Conservation (phyloP, 2,888 invertebrate species). For the Tinea semifulvella region DNA sequence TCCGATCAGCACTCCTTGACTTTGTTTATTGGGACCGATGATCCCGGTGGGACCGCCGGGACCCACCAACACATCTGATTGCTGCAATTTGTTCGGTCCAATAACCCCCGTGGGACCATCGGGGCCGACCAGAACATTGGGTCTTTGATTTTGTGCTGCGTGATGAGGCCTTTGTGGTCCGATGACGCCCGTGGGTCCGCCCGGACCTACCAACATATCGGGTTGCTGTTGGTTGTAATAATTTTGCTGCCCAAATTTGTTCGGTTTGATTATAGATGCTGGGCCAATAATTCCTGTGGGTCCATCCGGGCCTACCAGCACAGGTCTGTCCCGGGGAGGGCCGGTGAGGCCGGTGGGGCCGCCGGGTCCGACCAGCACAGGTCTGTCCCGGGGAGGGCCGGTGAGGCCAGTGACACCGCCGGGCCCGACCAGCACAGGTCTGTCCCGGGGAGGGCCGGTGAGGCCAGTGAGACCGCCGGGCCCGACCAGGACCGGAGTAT, state of each 20-base stretch:
- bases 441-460: constrained; percentile 15
- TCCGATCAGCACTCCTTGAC: constrained; percentile 31
- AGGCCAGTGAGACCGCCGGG: constrained; percentile 19
- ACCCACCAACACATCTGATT: constrained; percentile 34
- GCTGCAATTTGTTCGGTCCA: constrained; percentile 18
- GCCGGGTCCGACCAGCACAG: constrained; percentile 15
- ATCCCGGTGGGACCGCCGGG: constrained; percentile 31
- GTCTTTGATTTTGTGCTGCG: constrained; percentile 20
- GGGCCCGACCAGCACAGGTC: constrained; percentile 17
- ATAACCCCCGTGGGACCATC: constrained; percentile 37
- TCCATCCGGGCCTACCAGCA: constrained; percentile 55
- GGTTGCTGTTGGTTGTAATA: neutral
- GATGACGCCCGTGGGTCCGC: constrained; percentile 27
- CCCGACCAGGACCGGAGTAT: constrained; percentile 23
- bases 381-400: constrained; percentile 17
- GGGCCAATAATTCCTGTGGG: constrained; percentile 6
- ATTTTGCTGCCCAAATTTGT: constrained; percentile 20
- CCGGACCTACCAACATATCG: constrained; percentile 25
- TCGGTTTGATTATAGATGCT: constrained; percentile 5
- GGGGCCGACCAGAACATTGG: constrained; percentile 55
- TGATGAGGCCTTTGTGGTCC: constrained; percentile 24
- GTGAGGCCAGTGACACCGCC: constrained; percentile 19
- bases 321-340: constrained; percentile 17
- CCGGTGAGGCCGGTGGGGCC: constrained; percentile 20
- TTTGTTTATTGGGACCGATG: constrained; percentile 16